These are phyloP conservation scores for Mormyrus proboscirostris DNA, from an alignment of 2,797 vertebrate species.

Conservation along the genomic window DNA sequence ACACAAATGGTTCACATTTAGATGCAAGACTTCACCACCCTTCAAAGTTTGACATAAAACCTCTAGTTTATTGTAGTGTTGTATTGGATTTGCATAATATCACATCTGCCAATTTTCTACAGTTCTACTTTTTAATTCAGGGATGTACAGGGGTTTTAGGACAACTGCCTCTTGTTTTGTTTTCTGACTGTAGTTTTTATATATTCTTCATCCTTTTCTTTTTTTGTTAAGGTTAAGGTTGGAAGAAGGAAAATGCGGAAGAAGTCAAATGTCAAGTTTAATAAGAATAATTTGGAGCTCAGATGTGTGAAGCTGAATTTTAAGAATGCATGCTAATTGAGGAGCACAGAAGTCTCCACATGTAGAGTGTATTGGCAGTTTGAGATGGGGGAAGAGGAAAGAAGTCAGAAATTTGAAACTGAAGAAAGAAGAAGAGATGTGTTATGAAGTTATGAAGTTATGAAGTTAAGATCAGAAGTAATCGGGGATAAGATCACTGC, in stretches of 20 bases:
- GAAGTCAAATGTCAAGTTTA: slow-evolving; percentile 97
- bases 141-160: slow-evolving; percentile 26
- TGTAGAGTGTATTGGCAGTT: slow-evolving; percentile 62
- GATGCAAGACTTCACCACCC: background rate
- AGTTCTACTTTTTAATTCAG: background rate
- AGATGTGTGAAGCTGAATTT: slow-evolving; percentile 98
- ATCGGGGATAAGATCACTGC: slow-evolving; percentile 95
- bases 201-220: slow-evolving; percentile 99
- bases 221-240: slow-evolving; percentile 99
- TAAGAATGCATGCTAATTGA: slow-evolving; percentile 97
- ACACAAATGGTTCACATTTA: background rate
- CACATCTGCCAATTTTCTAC: background rate
- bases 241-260: slow-evolving; percentile 98
- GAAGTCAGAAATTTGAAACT: slow-evolving; percentile 82
- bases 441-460: slow-evolving; percentile 78
- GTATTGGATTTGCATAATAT: background rate
- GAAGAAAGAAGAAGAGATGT: slow-evolving; percentile 98
- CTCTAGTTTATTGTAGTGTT: background rate
- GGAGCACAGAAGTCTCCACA: slow-evolving; percentile 62
- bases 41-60: background rate
- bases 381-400: slow-evolving; percentile 58
- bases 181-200: slow-evolving; percentile 75
- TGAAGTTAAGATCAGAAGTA: slow-evolving; percentile 92
- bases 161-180: slow-evolving; percentile 48
- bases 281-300: slow-evolving; percentile 95